Base-by-base conservation (phyloP, 2,888 invertebrate species). In the Cephus sareptanus region DNA sequence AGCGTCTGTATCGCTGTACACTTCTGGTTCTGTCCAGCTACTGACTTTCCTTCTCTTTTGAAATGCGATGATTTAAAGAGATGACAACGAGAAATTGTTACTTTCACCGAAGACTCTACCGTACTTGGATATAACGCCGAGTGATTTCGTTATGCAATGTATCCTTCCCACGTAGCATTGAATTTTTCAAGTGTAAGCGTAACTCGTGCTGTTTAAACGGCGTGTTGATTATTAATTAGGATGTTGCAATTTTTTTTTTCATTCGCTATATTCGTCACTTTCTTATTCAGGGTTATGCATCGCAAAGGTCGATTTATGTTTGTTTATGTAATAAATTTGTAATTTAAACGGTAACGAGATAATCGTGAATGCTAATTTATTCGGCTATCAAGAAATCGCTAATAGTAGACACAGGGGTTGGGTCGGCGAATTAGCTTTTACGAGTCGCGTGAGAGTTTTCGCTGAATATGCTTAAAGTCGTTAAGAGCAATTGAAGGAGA, bases 141-240 rank as follows among this genome's bases (percentile, higher is more conserved):
- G 23, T 56, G 56, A 56, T 9, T 56, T 56, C 23, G 56, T 56
- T 56, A 56, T 56, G 56, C 56, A 56, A 56, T 23, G 23, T 56
- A 56, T 56, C 37, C 83, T 80, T 85, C 79, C 80, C 74, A 70
- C 81, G 82, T 85, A 85, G 80, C 85, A 85, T 85, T 85, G 85
- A 85, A 82, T 85, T 85, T 85, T 85, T 85, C 85, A 82, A 85
- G 83, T 79, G 81, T 85, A 85, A 85, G 82, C 84, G 80, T 75
- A 79, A 78, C 78, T 81, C 80, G 79, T 81, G 82, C 83, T 81
- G 23, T 6, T 56, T 23, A 15, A 56, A 56, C 2, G 56, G 56
- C 56, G 56, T 56, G 56, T 9, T 56, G 56, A 56, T 56, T 56
- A 56, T 56, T 56, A 56, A 56, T 56, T 56, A 23, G 56, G 9